Percentiles rank a stretch among this genome's conserved stretches.
These are phyloP conservation scores for Syngnathus scovelli DNA, from an alignment of 2,113 vertebrate genomes.

Conservation along the genomic window DNA sequence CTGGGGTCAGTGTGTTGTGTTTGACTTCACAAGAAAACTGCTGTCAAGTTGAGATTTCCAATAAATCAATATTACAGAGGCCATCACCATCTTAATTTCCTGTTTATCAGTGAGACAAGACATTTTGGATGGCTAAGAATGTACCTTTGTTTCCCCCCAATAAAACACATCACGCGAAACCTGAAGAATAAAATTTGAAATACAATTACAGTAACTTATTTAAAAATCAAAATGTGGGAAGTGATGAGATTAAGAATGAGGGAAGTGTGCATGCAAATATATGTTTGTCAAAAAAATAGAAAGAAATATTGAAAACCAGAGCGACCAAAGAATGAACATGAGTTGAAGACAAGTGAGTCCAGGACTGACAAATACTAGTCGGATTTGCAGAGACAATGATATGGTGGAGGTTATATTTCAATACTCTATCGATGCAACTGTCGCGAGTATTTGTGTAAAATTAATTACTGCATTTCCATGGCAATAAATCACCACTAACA, in stretches of 20 bases:
- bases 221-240: not conserved
- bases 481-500: constrained; percentile 42
- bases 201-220: not conserved
- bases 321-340: constrained; percentile 20
- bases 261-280: constrained; percentile 2
- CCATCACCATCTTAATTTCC: constrained; percentile 34
- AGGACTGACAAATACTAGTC: constrained; percentile 38
- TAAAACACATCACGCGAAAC: not conserved
- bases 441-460: constrained; percentile 42
- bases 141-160: not conserved
- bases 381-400: constrained; percentile 44
- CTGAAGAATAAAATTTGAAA: not conserved
- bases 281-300: constrained; percentile 39
- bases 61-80: constrained; percentile 11
- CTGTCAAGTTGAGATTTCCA: constrained; percentile 23
- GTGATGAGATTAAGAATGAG: not conserved
- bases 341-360: constrained; percentile 30
- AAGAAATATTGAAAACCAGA: constrained; percentile 44
- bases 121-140: not conserved
- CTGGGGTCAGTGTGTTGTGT: constrained; percentile 22
- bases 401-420: constrained; percentile 49
- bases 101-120: constrained; percentile 20
- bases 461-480: constrained; percentile 39
- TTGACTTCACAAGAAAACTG: constrained; percentile 32
- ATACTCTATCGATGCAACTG: constrained; percentile 34